These are phyloP conservation scores for Candoia aspera DNA, from an alignment of 2,113 vertebrate genomes.

Conservation along the genomic window DNA sequence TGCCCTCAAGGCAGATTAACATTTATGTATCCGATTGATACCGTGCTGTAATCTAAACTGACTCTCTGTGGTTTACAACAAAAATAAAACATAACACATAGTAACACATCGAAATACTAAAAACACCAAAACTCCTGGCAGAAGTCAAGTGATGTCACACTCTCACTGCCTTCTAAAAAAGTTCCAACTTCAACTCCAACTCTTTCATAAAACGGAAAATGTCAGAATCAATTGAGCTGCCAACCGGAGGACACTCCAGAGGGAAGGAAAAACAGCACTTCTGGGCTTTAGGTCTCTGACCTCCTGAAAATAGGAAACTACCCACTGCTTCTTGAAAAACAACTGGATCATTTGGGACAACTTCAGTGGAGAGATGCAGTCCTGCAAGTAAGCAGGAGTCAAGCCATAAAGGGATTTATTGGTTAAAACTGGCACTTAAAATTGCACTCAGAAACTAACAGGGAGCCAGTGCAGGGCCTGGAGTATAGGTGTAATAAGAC, in stretches of 20 bases:
- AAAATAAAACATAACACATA: neutral
- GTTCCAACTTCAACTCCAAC: neutral
- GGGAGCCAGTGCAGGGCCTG: neutral
- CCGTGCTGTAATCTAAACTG: neutral
- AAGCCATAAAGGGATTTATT: neutral
- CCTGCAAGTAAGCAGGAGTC: neutral
- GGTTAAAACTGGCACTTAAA: neutral
- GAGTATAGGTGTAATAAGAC: neutral
- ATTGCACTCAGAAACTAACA: neutral
- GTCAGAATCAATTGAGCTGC: neutral
- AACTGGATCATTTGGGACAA: neutral
- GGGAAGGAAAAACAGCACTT: neutral
- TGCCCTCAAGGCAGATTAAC: neutral
- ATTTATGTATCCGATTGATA: neutral
- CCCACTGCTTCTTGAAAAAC: neutral
- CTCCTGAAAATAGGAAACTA: neutral
- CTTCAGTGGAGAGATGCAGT: neutral
- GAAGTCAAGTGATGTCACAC: neutral
- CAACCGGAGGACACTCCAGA: neutral
- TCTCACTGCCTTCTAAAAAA: neutral
- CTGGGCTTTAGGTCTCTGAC: neutral
- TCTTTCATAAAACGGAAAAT: neutral
- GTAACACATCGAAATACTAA: neutral
- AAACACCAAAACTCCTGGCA: neutral
- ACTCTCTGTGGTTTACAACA: neutral